Evolutionary conservation across 2,797 vertebrate species (phyloP).

Genomic region (Hyperoplus lanceolatus): DNA sequence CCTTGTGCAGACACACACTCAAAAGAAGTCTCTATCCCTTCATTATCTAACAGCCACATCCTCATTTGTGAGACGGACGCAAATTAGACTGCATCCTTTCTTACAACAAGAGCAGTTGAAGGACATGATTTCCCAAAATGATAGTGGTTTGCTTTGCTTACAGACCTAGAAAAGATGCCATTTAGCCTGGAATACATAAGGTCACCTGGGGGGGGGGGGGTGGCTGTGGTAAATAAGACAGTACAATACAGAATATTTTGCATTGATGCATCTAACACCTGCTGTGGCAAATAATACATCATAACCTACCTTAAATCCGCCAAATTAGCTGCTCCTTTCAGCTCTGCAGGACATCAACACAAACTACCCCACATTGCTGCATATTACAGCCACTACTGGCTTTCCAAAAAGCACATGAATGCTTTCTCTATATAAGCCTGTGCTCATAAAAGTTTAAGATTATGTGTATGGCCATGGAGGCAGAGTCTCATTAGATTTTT

Average conservation of each 20-base stretch:
- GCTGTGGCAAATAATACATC: conserved; percentile 20
- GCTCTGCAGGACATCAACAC: conserved; percentile 25
- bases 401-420: conserved; percentile 45
- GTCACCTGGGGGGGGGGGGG: conserved; percentile 21
- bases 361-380: conserved; percentile 21
- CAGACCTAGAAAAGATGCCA: conserved; percentile 26
- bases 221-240: conserved; percentile 17
- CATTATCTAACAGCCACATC: conserved; percentile 37
- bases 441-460: conserved; percentile 74
- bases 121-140: conserved; percentile 15
- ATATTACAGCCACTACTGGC: conserved; percentile 38
- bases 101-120: conserved; percentile 11
- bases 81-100: conserved; percentile 21
- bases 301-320: conserved; percentile 32
- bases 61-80: conserved; percentile 25
- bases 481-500: conserved; percentile 36
- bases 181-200: conserved; percentile 35
- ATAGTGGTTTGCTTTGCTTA: conserved; percentile 18
- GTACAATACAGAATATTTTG: conserved; percentile 4
- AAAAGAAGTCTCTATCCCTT: conserved; percentile 35
- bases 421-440: conserved; percentile 71
- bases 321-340: conserved; percentile 30
- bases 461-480: conserved; percentile 48
- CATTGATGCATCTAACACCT: not conserved
- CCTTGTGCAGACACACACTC: conserved; percentile 21